Percentiles rank a stretch among this genome's conserved stretches.
Conservation (phyloP, 1,140 invertebrate species). For the roundworm (Caenorhabditis elegans) region DNA sequence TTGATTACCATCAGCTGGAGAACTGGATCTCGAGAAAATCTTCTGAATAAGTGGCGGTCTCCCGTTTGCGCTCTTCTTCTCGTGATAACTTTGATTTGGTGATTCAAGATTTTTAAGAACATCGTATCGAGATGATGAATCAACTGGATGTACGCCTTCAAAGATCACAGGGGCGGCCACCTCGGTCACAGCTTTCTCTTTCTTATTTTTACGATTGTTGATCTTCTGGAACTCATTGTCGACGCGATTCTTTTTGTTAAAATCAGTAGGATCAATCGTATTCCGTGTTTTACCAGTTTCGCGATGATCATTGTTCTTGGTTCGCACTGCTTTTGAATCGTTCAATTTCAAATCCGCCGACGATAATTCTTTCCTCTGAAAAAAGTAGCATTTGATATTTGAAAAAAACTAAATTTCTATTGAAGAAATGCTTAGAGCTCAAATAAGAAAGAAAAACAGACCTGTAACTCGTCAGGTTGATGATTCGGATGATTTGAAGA, state of each 20-base stretch:
- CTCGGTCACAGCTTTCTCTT: background rate
- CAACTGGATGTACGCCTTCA: background rate
- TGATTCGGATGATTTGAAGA: background rate
- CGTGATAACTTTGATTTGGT: background rate
- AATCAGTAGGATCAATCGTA: background rate
- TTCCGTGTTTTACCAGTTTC: background rate
- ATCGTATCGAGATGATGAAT: conserved; percentile 22
- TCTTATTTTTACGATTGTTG: background rate
- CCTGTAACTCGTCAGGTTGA: background rate
- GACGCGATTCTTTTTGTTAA: background rate
- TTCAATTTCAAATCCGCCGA: background rate
- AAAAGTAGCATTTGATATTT: background rate
- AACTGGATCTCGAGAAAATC: conserved; percentile 5
- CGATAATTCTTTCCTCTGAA: background rate
- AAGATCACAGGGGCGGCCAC: background rate
- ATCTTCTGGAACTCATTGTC: conserved; percentile 37
- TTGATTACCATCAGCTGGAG: background rate
- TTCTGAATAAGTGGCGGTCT: background rate
- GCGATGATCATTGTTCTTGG: background rate
- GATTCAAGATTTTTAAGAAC: conserved; percentile 33
- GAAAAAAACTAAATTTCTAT: too few species aligned
- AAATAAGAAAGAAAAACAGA: background rate
- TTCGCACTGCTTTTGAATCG: background rate
- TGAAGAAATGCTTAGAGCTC: too few species aligned
- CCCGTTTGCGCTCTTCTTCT: background rate